Percentiles rank a stretch among this genome's conserved stretches.
Conservation (phyloP, 1,140 invertebrate species). For the Drosophila biarmipes region DNA sequence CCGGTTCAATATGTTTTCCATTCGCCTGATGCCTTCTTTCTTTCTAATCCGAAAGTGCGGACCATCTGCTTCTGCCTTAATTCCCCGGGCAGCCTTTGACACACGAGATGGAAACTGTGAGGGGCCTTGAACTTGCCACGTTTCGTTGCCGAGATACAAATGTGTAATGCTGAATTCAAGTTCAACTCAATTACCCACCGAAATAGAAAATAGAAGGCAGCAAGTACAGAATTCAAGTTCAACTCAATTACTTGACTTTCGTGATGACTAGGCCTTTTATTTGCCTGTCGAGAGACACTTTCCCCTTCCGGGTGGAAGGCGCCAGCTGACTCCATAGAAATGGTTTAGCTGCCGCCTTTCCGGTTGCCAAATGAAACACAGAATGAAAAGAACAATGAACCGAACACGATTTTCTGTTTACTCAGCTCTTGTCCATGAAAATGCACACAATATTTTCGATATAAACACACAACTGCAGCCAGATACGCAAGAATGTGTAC, state of each 20-base stretch:
- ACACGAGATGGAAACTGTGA: constrained; percentile 34
- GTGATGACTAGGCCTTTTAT: neutral
- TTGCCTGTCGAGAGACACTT: neutral
- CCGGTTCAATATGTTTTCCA: constrained; percentile 56
- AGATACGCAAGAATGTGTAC: constrained; percentile 16
- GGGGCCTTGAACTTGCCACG: constrained; percentile 67
- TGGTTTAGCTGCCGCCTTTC: constrained; percentile 23
- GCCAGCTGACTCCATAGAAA: constrained; percentile 20
- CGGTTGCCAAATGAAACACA: constrained; percentile 50
- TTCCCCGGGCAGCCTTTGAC: constrained; percentile 61
- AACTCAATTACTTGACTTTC: constrained; percentile 23
- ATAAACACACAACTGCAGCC: constrained; percentile 26
- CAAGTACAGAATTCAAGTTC: constrained; percentile 30
- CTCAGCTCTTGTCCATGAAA: constrained; percentile 51
- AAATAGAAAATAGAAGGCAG: too few relatives aligned
- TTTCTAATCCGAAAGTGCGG: constrained; percentile 55
- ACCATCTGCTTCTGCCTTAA: constrained; percentile 48
- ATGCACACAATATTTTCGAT: constrained; percentile 28
- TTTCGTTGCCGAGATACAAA: constrained; percentile 17
- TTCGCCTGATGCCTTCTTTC: constrained; percentile 18
- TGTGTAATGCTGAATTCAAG: constrained; percentile 4
- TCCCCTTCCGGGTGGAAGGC: constrained; percentile 1
- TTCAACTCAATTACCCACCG: constrained; percentile 2
- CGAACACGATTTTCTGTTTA: constrained; percentile 56
- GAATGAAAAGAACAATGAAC: constrained; percentile 53